phyloP scores from a whole-genome alignment of 2,113 vertebrate genomes.

The Etheostoma spectabile region DNA sequence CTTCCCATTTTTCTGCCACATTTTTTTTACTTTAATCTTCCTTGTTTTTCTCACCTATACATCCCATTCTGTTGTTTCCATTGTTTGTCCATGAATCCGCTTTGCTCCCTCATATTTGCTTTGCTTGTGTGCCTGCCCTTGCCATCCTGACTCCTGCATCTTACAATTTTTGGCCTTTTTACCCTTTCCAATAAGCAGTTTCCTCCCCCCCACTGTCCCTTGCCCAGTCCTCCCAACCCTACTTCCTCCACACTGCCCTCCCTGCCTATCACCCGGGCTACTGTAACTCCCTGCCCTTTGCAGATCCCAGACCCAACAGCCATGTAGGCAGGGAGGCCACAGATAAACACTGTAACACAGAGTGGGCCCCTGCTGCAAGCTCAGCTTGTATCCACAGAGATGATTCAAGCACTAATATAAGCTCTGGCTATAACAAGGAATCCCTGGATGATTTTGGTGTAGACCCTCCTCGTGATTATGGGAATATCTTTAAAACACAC shows the following conservation, averaged over 20 bases:
- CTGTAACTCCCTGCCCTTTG: constrained; percentile 62
- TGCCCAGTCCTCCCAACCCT: constrained; percentile 72
- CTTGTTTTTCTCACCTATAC: constrained; percentile 55
- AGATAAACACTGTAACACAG: constrained; percentile 25
- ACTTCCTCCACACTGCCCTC: constrained; percentile 82
- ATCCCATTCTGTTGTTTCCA: constrained; percentile 58
- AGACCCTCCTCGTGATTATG: constrained; percentile 48
- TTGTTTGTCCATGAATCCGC: constrained; percentile 55
- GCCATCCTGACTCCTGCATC: constrained; percentile 3
- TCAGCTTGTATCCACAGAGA: constrained; percentile 42
- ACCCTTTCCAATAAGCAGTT: constrained; percentile 66
- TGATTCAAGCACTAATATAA: constrained; percentile 38
- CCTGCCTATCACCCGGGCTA: constrained; percentile 74
- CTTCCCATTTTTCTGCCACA: constrained; percentile 76
- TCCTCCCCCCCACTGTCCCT: constrained; percentile 83
- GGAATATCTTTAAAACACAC: constrained; percentile 42
- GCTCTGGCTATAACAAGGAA: constrained; percentile 30
- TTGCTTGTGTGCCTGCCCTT: constrained; percentile 40
- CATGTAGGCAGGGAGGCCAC: constrained; percentile 61
- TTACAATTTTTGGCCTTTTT: constrained; percentile 23
- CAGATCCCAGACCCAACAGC: constrained; percentile 56
- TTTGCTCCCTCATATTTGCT: constrained; percentile 43
- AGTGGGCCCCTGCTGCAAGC: constrained; percentile 27
- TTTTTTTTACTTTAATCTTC: constrained; percentile 52
- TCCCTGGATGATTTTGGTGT: constrained; percentile 51